Conservation (phyloP, 53 echinoderm and acorn worm species). For the Apostichopus leukothele region DNA sequence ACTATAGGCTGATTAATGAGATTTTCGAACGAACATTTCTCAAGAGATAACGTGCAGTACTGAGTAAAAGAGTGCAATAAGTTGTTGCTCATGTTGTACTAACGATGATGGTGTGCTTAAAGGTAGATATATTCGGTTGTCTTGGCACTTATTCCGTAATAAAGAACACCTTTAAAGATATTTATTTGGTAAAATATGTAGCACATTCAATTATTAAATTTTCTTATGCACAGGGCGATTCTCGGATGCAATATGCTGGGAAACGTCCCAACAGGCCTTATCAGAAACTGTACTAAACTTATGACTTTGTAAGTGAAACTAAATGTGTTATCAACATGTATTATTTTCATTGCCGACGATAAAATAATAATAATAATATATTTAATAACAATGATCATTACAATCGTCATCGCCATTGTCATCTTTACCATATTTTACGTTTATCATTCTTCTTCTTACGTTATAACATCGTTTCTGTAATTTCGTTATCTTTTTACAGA, state of each 20-base stretch:
- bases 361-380: too few relatives aligned
- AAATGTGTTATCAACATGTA: too few relatives aligned
- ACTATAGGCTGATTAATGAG: too few relatives aligned
- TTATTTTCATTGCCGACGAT: too few relatives aligned
- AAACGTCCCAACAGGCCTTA: not conserved
- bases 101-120: not conserved
- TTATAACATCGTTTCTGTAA: not conserved
- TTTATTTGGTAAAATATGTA: not conserved
- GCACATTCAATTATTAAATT: not conserved
- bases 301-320: not conserved
- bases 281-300: not conserved
- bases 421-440: not conserved
- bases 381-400: not conserved
- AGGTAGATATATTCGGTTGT: not conserved
- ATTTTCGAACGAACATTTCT: too few relatives aligned
- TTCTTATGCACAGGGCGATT: not conserved
- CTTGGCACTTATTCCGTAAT: not conserved
- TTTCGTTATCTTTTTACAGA: not conserved
- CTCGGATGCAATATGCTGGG: not conserved
- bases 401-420: not conserved
- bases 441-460: not conserved
- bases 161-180: not conserved
- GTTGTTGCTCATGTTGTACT: not conserved
- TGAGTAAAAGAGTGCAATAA: too few relatives aligned
- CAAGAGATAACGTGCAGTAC: too few relatives aligned